A percentile compares a stretch with the other conserved stretches of the same genome.
phyloP scores from a whole-genome alignment of 2,888 invertebrate genomes.

The Galerucella nymphaeae region DNA sequence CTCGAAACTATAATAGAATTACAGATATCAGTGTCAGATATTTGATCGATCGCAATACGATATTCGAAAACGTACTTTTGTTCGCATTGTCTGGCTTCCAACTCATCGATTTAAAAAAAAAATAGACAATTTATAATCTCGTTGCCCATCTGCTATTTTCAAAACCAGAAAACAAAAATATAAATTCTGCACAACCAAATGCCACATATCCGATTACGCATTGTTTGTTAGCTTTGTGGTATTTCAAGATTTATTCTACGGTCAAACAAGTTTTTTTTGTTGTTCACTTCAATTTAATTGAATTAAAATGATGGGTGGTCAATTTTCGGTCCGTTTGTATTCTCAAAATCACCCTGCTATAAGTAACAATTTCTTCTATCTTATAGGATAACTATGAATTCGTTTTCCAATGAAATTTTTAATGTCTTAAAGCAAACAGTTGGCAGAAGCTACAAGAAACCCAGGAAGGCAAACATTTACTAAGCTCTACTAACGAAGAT shows the following conservation, averaged over 20 bases:
- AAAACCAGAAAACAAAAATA: slow-evolving; percentile 46
- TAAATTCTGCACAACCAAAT: slow-evolving; percentile 48
- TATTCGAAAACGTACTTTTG: slow-evolving; percentile 47
- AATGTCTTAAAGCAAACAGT: no score
- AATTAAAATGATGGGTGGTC: slow-evolving; percentile 21
- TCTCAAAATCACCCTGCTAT: no score
- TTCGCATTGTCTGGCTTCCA: slow-evolving; percentile 42
- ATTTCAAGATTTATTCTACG: slow-evolving; percentile 35
- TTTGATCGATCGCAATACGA: slow-evolving; percentile 55
- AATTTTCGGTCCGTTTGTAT: slow-evolving; percentile 9
- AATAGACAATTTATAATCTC: slow-evolving; percentile 44
- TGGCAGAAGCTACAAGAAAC: no score
- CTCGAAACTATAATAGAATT: slow-evolving; percentile 48
- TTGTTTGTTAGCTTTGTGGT: slow-evolving; percentile 44
- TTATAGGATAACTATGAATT: no score
- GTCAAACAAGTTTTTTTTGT: slow-evolving; percentile 45
- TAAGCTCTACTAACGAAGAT: no score
- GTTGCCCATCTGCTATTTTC: slow-evolving; percentile 47
- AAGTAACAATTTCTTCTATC: no score
- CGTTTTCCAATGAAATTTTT: no score
- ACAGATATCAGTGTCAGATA: slow-evolving; percentile 52
- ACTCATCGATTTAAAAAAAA: slow-evolving; percentile 44
- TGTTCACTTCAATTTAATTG: slow-evolving; percentile 4
- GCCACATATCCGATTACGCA: slow-evolving; percentile 49
- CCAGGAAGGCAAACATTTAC: no score